Percentiles rank a stretch among this genome's conserved stretches.
phyloP scores from a whole-genome alignment of 2,797 vertebrate species.

The Notolepis coatsorum region DNA sequence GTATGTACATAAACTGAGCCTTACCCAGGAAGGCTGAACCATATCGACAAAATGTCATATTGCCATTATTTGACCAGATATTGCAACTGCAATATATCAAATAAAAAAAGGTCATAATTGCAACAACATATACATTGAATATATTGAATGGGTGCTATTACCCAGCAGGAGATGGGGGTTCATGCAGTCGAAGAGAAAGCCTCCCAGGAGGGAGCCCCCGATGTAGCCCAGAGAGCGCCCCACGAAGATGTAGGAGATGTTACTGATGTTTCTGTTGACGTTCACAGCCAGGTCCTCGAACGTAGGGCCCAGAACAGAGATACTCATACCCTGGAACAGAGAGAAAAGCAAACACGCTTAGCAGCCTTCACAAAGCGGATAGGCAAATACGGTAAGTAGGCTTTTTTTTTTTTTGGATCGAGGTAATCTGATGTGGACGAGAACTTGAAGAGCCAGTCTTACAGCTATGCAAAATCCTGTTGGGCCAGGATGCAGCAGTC shows the following conservation, averaged over 20 bases:
- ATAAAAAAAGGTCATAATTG: no score
- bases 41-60: no score
- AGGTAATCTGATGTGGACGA: neutral
- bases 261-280: slow-evolving; percentile 88
- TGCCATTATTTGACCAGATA: no score
- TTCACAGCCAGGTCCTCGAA: slow-evolving; percentile 92
- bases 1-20: no score
- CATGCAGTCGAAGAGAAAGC: slow-evolving; percentile 87
- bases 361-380: no score
- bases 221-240: slow-evolving; percentile 90
- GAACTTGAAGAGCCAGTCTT: slow-evolving; percentile 40
- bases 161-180: slow-evolving; percentile 89
- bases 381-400: no score
- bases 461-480: slow-evolving; percentile 35
- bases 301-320: slow-evolving; percentile 91
- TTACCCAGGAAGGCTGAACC: no score
- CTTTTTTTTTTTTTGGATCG: no score
- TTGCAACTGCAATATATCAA: neutral
- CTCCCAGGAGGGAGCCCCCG: slow-evolving; percentile 88
- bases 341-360: slow-evolving; percentile 23
- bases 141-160: no score
- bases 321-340: slow-evolving; percentile 87
- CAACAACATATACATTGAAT: no score
- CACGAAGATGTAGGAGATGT: slow-evolving; percentile 91
- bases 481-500: slow-evolving; percentile 11